phyloP scores from a whole-genome alignment of 2,113 vertebrate genomes.

The Triplophysa siluroides region DNA sequence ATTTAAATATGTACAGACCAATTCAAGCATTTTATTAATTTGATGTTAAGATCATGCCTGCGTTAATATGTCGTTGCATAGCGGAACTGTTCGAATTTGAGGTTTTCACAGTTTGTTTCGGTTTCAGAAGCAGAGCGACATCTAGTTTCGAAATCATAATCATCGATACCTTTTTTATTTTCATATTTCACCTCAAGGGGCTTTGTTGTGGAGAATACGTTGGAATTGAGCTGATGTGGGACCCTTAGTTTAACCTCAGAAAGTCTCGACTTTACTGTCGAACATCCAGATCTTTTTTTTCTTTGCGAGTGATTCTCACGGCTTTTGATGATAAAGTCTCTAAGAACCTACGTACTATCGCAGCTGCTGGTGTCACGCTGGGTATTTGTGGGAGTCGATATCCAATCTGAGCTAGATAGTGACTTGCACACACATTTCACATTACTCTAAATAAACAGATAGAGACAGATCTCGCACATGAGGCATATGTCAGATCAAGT shows the following conservation, averaged over 20 bases:
- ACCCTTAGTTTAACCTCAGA: background rate
- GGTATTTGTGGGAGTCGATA: background rate
- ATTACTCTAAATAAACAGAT: constrained; percentile 33
- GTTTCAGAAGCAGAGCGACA: constrained; percentile 16
- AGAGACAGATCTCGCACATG: background rate
- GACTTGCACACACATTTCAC: constrained; percentile 21
- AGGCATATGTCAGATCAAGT: background rate
- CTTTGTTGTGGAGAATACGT: constrained; percentile 26
- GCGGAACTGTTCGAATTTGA: background rate
- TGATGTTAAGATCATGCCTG: background rate
- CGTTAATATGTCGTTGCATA: background rate
- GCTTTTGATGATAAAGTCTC: background rate
- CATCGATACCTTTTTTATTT: background rate
- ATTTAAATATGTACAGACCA: background rate
- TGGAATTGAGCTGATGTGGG: background rate
- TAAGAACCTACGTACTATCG: background rate
- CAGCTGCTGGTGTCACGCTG: constrained; percentile 7
- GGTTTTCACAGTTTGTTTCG: constrained; percentile 6
- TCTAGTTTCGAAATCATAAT: background rate
- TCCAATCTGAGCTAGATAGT: constrained; percentile 18
- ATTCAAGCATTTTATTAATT: background rate
- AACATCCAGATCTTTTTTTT: background rate
- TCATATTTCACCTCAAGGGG: background rate
- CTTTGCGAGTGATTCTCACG: background rate
- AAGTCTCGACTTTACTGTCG: background rate